Evolutionary conservation across 1,140 invertebrate species (phyloP), one percentile per base, ranked within the genome.

Genomic region (Drosophila mojavensis): DNA sequence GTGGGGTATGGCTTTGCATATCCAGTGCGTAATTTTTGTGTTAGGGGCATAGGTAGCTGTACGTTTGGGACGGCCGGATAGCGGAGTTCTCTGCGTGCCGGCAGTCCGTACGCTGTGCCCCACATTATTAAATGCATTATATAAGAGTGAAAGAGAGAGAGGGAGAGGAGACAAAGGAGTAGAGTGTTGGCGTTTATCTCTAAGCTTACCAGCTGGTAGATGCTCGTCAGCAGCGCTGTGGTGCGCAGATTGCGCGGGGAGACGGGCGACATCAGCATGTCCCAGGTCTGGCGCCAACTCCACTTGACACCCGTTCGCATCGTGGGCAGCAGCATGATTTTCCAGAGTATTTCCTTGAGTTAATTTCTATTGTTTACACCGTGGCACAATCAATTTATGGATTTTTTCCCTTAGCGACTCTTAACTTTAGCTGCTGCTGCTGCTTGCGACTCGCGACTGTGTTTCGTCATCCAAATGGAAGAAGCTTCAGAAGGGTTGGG

Each of bases 1-100:
- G 86, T 91, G 90, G 90, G 90, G 90, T 91, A 91, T 91, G 90
- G 90, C 82, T 91, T 91, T 91, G 85, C 90, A 91, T 91, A 91
- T 91, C 90, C 90, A 91, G 90, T 88, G 86, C 81, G 58, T 82
- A 91, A 91, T 91, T 91, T 91, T 91, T 91, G 79, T 51, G n/a
- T 24, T 56, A 11, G 48, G 78, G 90, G 81, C 82, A 53, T 33
- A 6, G 48, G 28, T 30, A 30, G 81, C 79, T 91, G 90, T 74
- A 84, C 74, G 24, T 50, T 33, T 1, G 17, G 5, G 36, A 15
- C 13, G 2, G 10, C 5, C 55, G 82, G 75, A 85, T 85, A 48
- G 81, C 78, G 9, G 66, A 50, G 45, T 39, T 7, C 10, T 61
- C 45, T 81, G 81, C 81, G 81, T 75, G 81, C 81, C 80, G 68